phyloP scores from a whole-genome alignment of 2,888 invertebrate genomes.

The Idaea aversata region DNA sequence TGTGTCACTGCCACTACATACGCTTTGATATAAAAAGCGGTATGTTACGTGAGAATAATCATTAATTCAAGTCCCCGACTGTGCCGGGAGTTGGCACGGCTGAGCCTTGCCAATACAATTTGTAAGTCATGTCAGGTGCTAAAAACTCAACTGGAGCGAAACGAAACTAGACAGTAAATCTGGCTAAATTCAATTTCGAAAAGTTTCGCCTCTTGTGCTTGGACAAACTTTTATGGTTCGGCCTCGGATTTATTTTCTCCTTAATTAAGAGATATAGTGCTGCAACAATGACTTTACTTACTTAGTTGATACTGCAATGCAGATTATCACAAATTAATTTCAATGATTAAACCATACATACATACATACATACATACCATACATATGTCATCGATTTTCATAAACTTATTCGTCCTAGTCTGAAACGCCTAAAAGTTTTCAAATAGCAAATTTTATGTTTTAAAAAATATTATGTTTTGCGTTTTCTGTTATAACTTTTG shows the following conservation, averaged over 20 bases:
- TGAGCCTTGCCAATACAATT: conserved; percentile 58
- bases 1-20: background rate
- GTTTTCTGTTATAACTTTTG: background rate
- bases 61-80: conserved; percentile 45
- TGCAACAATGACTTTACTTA: conserved; percentile 13
- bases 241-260: conserved; percentile 39
- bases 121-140: conserved; percentile 72
- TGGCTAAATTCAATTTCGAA: conserved; percentile 61
- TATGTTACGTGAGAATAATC: conserved; percentile 34
- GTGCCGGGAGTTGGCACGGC: conserved; percentile 36
- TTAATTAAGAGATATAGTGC: conserved; percentile 38
- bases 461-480: background rate
- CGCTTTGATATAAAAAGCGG: conserved; percentile 18
- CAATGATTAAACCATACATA: background rate
- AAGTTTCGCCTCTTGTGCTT: conserved; percentile 44
- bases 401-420: background rate
- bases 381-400: background rate
- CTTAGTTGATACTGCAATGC: background rate
- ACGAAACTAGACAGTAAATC: conserved; percentile 59
- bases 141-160: conserved; percentile 56
- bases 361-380: no score
- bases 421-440: background rate
- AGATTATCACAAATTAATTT: background rate
- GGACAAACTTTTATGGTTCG: conserved; percentile 46
- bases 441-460: background rate